Conservation (phyloP, 2,797 vertebrate species). For the Ateles fusciceps region DNA sequence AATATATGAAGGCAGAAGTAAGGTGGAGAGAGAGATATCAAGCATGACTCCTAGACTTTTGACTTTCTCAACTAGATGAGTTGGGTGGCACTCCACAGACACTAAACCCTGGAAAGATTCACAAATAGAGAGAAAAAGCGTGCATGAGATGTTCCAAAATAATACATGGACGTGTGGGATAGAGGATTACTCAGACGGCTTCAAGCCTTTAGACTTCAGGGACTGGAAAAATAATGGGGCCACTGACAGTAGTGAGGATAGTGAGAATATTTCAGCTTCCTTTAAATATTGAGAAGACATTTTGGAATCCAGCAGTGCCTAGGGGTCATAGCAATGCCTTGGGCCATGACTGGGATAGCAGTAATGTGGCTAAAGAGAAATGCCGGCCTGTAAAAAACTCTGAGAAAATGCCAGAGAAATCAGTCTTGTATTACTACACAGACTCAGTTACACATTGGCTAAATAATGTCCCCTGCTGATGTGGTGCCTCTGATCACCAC, state of each 20-base stretch:
- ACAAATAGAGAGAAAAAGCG: neutral
- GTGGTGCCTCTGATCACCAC: neutral
- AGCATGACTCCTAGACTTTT: neutral
- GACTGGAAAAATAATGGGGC: neutral
- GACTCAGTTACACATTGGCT: neutral
- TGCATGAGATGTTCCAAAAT: neutral
- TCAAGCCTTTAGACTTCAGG: neutral
- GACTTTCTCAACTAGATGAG: neutral
- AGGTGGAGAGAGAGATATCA: neutral
- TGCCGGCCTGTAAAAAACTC: neutral
- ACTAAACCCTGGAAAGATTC: neutral
- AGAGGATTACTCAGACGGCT: neutral
- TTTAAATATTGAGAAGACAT: neutral
- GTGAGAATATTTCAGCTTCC: neutral
- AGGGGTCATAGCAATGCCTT: neutral
- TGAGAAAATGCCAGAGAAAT: neutral
- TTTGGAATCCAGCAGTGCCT: neutral
- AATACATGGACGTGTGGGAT: neutral
- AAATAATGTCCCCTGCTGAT: neutral
- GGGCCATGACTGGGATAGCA: neutral
- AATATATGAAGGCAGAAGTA: neutral
- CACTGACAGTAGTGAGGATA: neutral
- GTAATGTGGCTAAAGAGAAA: neutral
- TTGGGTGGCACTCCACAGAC: neutral
- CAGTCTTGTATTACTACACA: neutral